These are phyloP conservation scores for Cydia pomonella DNA, from an alignment of 1,140 invertebrate species.

Conservation along the genomic window DNA sequence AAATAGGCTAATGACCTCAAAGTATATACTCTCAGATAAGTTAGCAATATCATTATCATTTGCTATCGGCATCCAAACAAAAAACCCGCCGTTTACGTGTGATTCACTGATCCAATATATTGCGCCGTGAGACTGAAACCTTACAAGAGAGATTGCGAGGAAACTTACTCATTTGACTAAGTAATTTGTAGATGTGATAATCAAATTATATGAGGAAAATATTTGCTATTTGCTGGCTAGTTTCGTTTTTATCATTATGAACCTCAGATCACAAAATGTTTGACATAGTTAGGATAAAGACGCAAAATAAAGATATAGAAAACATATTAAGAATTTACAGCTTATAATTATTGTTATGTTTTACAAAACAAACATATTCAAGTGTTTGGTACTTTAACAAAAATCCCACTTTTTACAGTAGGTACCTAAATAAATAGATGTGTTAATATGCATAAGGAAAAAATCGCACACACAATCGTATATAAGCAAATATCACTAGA, in stretches of 20 bases:
- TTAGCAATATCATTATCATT: slow-evolving; percentile 15
- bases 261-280: neutral
- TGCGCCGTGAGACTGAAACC: neutral
- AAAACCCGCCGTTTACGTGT: neutral
- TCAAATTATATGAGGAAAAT: too few species aligned
- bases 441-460: too few species aligned
- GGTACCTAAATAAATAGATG: too few species aligned
- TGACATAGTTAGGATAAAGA: too few species aligned
- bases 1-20: neutral
- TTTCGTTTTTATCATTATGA: neutral
- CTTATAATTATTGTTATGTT: too few species aligned
- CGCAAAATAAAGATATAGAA: too few species aligned
- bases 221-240: neutral
- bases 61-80: slow-evolving; percentile 8
- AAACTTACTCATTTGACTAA: slow-evolving; percentile 1
- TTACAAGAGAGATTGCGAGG: neutral
- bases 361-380: too few species aligned
- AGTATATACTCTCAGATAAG: neutral
- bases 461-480: too few species aligned
- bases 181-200: neutral
- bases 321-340: too few species aligned
- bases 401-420: too few species aligned
- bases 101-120: neutral
- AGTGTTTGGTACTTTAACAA: too few species aligned
- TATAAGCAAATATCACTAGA: too few species aligned